phyloP scores from a whole-genome alignment of 2,888 invertebrate species.

The Serrognathus titanus region DNA sequence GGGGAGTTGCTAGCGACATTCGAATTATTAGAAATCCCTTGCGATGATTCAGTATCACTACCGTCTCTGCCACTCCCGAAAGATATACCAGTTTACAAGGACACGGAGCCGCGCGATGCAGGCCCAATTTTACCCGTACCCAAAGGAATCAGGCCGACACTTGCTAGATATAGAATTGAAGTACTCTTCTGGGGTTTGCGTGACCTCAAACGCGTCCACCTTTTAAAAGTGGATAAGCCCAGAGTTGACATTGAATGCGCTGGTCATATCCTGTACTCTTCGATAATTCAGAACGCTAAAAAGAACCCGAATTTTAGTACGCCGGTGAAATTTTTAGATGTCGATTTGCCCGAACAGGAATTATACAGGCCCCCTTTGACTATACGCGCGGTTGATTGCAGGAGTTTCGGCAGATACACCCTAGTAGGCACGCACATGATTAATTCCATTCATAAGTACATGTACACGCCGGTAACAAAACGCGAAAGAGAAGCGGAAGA shows the following conservation, averaged over 20 bases:
- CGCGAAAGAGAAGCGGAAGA: slow-evolving; percentile 65
- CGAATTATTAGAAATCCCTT: slow-evolving; percentile 73
- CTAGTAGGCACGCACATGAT: slow-evolving; percentile 90
- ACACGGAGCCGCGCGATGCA: slow-evolving; percentile 46
- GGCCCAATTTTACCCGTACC: slow-evolving; percentile 81
- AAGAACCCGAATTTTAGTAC: slow-evolving; percentile 87
- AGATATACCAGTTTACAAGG: slow-evolving; percentile 48
- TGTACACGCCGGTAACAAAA: slow-evolving; percentile 73
- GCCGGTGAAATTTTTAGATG: slow-evolving; percentile 78
- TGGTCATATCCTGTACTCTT: slow-evolving; percentile 77
- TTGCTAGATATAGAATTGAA: slow-evolving; percentile 79
- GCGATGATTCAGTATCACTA: slow-evolving; percentile 51
- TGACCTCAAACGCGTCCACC: slow-evolving; percentile 78
- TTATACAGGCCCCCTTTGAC: slow-evolving; percentile 88
- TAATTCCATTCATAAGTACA: slow-evolving; percentile 84
- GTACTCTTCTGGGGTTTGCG: slow-evolving; percentile 92
- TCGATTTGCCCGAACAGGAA: slow-evolving; percentile 83
- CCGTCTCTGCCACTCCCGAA: slow-evolving; percentile 62
- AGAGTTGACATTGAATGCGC: slow-evolving; percentile 89
- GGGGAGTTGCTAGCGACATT: slow-evolving; percentile 86
- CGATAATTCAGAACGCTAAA: slow-evolving; percentile 78
- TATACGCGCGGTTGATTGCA: slow-evolving; percentile 82
- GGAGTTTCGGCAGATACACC: slow-evolving; percentile 84
- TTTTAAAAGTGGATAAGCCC: slow-evolving; percentile 81
- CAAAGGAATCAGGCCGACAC: slow-evolving; percentile 73